Evolutionary conservation across 2,797 vertebrate species (phyloP).

Genomic region (Pangasius krempfi): DNA sequence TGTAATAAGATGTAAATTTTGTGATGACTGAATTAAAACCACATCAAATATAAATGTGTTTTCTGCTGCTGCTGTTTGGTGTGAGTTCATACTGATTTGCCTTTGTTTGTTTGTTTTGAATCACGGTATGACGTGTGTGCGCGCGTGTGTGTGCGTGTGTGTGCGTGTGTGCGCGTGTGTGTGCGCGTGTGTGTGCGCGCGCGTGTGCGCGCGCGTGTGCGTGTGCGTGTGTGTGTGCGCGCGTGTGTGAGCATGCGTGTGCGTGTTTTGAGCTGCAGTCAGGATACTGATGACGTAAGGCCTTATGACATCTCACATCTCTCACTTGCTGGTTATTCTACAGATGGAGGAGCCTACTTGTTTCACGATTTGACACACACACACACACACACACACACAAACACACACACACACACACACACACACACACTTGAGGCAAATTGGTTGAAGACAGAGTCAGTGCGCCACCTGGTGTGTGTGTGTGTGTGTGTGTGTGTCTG

Average conservation of each 20-base stretch:
- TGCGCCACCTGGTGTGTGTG: constrained; percentile 43
- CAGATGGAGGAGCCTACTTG: constrained; percentile 5
- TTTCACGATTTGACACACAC: background rate
- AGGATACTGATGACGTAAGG: background rate
- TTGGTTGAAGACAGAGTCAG: background rate
- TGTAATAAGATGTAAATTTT: background rate
- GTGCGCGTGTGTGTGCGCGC: background rate
- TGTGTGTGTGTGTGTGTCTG: background rate
- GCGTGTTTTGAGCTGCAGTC: background rate
- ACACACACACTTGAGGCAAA: background rate
- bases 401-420: background rate
- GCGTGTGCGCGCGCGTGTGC: too few relatives aligned
- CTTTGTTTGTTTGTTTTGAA: constrained; percentile 13
- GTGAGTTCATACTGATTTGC: background rate
- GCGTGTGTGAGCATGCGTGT: background rate
- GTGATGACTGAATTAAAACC: background rate
- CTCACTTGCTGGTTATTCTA: background rate
- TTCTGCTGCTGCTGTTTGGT: background rate
- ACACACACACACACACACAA: background rate
- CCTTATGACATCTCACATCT: background rate
- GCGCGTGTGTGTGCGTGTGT: background rate
- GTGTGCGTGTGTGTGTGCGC: background rate
- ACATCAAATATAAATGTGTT: background rate
- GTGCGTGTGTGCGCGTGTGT: too few relatives aligned
- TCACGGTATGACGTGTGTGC: background rate